Conservation (phyloP, 2,888 invertebrate genomes). For the Eudasyphora cyanicolor region DNA sequence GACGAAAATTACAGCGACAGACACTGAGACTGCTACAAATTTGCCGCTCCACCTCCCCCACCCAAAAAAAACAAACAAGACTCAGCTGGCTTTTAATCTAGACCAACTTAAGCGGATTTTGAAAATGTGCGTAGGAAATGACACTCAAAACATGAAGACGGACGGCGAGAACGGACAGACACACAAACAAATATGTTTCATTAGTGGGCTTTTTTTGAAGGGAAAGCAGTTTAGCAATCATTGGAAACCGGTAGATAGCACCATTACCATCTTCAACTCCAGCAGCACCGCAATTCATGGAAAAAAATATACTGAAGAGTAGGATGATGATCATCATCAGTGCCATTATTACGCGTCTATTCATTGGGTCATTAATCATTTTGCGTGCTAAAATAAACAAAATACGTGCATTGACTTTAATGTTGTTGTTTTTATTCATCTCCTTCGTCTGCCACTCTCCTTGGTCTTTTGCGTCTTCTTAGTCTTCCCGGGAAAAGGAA, state of each 20-base stretch:
- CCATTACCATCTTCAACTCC: not conserved
- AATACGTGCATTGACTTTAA: constrained; percentile 64
- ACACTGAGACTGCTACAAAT: not conserved
- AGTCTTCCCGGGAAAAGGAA: not conserved
- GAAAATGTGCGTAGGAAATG: constrained; percentile 45
- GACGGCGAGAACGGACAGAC: not conserved
- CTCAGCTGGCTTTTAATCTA: constrained; percentile 55
- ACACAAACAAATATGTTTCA: not conserved
- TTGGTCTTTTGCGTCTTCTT: too few relatives aligned
- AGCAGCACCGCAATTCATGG: not conserved
- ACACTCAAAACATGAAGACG: not conserved
- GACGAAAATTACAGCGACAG: not conserved
- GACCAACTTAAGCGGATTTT: constrained; percentile 31
- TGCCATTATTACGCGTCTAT: constrained; percentile 35
- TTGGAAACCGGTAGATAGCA: not conserved
- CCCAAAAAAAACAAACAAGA: too few relatives aligned
- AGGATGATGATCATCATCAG: constrained; percentile 7
- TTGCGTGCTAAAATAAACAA: constrained; percentile 66
- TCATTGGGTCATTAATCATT: constrained; percentile 76
- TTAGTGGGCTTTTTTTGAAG: not conserved
- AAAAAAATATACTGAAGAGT: not conserved
- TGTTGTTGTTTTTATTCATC: not conserved
- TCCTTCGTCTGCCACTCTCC: not conserved
- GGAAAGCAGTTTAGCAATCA: not conserved
- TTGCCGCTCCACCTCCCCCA: not conserved